These are phyloP conservation scores for Cheilinus undulatus DNA, from an alignment of 2,113 vertebrate species.

Conservation along the genomic window DNA sequence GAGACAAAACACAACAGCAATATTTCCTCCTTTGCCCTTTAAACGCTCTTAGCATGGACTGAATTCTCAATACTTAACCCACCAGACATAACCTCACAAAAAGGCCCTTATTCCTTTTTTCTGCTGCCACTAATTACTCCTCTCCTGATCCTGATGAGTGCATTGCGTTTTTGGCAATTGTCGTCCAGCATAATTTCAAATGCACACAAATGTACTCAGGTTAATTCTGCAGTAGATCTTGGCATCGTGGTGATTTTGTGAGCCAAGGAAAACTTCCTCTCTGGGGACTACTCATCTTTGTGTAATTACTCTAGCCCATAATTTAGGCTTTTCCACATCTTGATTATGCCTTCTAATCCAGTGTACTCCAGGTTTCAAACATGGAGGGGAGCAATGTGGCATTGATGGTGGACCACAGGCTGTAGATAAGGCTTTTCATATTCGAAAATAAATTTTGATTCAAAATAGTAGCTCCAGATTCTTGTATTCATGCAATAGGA, in stretches of 20 bases:
- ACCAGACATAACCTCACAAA: not conserved
- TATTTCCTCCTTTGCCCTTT: not conserved
- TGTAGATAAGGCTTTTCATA: constrained; percentile 2
- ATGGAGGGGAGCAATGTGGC: constrained; percentile 4
- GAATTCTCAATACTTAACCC: not conserved
- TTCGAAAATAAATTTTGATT: not conserved
- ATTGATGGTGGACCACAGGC: not conserved
- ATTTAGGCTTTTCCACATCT: constrained; percentile 32
- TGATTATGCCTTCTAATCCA: constrained; percentile 28
- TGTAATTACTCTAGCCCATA: constrained; percentile 27
- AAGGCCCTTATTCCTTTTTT: not conserved
- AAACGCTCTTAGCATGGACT: too few relatives aligned
- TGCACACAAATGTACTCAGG: constrained; percentile 15
- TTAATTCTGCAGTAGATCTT: constrained; percentile 21
- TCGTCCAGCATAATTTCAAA: constrained; percentile 15
- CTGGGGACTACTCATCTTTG: constrained; percentile 23
- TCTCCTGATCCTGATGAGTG: not conserved
- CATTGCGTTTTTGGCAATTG: constrained; percentile 14
- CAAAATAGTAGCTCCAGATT: not conserved
- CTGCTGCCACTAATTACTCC: not conserved
- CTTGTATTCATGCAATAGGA: not conserved
- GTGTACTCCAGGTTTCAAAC: constrained; percentile 6
- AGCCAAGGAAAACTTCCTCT: constrained; percentile 43
- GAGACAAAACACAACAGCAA: not conserved
- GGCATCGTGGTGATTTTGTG: constrained; percentile 14